phyloP scores from a whole-genome alignment of 1,140 invertebrate genomes.

The Metaphire vulgaris region DNA sequence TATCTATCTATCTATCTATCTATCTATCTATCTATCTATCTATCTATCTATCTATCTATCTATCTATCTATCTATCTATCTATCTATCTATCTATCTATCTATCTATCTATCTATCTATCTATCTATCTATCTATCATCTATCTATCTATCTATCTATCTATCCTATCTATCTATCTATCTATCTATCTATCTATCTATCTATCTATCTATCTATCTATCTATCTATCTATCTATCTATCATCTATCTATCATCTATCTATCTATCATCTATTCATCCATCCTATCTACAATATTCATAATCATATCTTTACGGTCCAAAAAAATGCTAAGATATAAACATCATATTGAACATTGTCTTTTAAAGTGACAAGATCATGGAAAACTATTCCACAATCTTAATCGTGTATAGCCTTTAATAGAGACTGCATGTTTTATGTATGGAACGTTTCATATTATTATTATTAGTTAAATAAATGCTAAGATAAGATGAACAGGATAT shows the following conservation, averaged over 20 bases:
- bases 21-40: neutral
- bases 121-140: neutral
- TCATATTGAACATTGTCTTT: no score
- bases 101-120: neutral
- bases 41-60: neutral
- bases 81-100: neutral
- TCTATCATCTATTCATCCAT: neutral
- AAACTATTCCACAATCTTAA: no score
- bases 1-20: neutral
- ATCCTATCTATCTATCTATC: neutral
- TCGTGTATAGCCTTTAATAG: no score
- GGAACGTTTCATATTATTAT: no score
- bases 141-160: neutral
- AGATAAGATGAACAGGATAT: no score
- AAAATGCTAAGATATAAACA: no score
- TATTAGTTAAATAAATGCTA: no score
- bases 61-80: neutral
- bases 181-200: neutral
- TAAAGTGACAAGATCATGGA: no score
- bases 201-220: neutral
- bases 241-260: neutral
- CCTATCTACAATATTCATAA: no score
- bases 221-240: neutral
- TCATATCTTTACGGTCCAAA: no score
- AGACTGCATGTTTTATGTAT: no score